Evolutionary conservation across 2,888 invertebrate genomes (phyloP).

Genomic region (Aquatica leii): DNA sequence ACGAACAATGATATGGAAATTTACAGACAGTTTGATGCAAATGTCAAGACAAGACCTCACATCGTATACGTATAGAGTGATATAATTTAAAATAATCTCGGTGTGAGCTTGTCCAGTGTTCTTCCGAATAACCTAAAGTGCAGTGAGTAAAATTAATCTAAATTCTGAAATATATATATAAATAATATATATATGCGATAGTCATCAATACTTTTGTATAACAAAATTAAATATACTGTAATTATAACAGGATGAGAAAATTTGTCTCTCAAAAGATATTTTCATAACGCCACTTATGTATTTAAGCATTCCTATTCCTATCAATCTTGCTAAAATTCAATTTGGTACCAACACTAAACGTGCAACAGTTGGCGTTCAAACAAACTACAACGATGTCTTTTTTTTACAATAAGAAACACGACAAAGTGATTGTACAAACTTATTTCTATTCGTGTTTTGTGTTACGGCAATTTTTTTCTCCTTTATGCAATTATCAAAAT

Average conservation of each 20-base stretch:
- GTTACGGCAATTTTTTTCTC: too few species aligned
- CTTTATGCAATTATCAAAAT: too few species aligned
- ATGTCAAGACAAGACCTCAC: slow-evolving; percentile 59
- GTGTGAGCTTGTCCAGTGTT: slow-evolving; percentile 37
- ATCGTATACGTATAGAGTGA: slow-evolving; percentile 64
- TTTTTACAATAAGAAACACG: too few species aligned
- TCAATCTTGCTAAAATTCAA: too few species aligned
- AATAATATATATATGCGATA: slow-evolving; percentile 11
- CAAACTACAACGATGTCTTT: too few species aligned
- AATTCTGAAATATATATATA: slow-evolving; percentile 22
- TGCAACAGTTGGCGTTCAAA: too few species aligned
- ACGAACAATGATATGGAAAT: slow-evolving; percentile 51
- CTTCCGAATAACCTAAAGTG: slow-evolving; percentile 32
- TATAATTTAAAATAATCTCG: slow-evolving; percentile 24
- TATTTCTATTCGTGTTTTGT: too few species aligned
- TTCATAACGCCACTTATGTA: too few species aligned
- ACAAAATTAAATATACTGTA: slow-evolving; percentile 25
- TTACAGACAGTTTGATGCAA: slow-evolving; percentile 59
- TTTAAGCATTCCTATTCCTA: too few species aligned
- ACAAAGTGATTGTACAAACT: too few species aligned
- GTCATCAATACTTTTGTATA: slow-evolving; percentile 35
- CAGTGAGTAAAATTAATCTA: slow-evolving; percentile 24
- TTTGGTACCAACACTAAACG: too few species aligned
- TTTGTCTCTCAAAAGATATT: slow-evolving; percentile 7
- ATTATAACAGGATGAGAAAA: slow-evolving; percentile 8